Conservation (phyloP, 2,113 vertebrate species). For the Rhinichthys klamathensis region DNA sequence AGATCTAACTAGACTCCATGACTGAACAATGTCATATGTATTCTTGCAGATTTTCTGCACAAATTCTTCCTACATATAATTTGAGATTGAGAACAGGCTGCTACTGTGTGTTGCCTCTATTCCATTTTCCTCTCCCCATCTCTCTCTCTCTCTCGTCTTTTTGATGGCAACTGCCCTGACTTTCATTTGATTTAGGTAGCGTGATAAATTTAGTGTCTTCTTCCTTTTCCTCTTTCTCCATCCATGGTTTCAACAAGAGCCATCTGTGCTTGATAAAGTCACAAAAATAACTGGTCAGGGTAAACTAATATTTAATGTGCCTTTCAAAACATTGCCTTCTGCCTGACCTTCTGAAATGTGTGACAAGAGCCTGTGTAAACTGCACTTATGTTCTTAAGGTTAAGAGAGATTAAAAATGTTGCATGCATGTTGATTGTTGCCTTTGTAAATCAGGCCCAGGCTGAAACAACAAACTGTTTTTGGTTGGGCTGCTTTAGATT, state of each 20-base stretch:
- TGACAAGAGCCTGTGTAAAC: conserved; percentile 76
- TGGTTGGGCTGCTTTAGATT: conserved; percentile 64
- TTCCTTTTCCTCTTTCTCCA: conserved; percentile 48
- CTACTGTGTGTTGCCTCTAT: background rate
- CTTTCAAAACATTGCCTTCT: conserved; percentile 74
- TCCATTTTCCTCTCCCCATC: background rate
- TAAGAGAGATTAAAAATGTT: conserved; percentile 72
- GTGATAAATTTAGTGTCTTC: conserved; percentile 62
- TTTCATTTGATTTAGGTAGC: conserved; percentile 61
- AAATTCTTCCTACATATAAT: background rate
- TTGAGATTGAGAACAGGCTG: background rate
- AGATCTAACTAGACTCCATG: background rate
- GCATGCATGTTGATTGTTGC: conserved; percentile 73
- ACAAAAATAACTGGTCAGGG: conserved; percentile 78
- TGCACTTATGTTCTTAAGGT: conserved; percentile 72
- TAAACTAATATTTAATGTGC: conserved; percentile 79
- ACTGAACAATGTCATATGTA: background rate
- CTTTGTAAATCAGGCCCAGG: conserved; percentile 79
- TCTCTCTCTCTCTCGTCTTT: background rate
- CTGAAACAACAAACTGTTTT: conserved; percentile 77
- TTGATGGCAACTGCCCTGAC: conserved; percentile 32
- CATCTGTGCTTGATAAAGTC: conserved; percentile 79
- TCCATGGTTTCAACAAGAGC: conserved; percentile 60
- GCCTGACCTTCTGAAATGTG: conserved; percentile 74
- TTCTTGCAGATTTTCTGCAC: background rate